Evolutionary conservation across 2,797 vertebrate species (phyloP).

Genomic region (Pelodytes ibericus): DNA sequence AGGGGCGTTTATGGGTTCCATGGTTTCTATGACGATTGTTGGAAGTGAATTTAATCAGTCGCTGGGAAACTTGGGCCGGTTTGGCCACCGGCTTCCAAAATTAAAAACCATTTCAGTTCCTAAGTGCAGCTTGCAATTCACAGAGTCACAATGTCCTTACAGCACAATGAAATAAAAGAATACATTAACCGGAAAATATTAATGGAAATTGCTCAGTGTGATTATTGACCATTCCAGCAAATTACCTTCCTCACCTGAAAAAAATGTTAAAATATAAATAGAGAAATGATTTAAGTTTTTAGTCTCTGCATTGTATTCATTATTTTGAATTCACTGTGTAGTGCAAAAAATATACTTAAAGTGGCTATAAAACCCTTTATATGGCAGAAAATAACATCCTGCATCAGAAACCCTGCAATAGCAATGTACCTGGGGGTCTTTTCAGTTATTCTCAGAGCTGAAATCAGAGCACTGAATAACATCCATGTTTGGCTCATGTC

Average conservation of each 20-base stretch:
- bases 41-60: constrained; percentile 11
- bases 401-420: no score
- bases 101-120: constrained; percentile 12
- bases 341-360: no score
- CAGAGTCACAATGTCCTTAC: constrained; percentile 2
- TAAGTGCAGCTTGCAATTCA: constrained; percentile 20
- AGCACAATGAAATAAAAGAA: not conserved
- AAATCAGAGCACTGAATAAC: no score
- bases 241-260: not conserved
- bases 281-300: not conserved
- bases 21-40: constrained; percentile 39
- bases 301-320: not conserved
- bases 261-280: not conserved
- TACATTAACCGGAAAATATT: constrained; percentile 10
- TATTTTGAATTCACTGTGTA: not conserved
- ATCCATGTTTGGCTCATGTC: no score
- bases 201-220: not conserved
- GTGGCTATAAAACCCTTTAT: no score
- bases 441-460: no score
- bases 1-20: constrained; percentile 1
- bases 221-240: not conserved
- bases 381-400: no score
- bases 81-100: constrained; percentile 28
- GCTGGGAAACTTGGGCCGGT: constrained; percentile 10
- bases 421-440: no score